Evolutionary conservation across 2,888 invertebrate species (phyloP).

Genomic region (Beris morrisii): DNA sequence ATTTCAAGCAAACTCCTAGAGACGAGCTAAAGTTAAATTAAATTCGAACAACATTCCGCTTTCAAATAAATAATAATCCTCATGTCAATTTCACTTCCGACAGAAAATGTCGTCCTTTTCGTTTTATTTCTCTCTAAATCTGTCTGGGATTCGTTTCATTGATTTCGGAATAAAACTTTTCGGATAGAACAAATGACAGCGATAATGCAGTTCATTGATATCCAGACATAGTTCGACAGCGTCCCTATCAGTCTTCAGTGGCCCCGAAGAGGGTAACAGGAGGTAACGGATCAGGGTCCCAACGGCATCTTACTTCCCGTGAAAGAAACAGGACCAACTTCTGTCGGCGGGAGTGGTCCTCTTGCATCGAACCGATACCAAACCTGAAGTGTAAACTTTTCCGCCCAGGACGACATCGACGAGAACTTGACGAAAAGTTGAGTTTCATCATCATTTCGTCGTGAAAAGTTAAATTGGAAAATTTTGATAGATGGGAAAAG

Average conservation of each 20-base stretch:
- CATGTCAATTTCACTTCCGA: too few relatives aligned
- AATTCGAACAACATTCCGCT: too few relatives aligned
- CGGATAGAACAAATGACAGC: constrained; percentile 35
- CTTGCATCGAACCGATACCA: background rate
- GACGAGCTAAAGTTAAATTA: too few relatives aligned
- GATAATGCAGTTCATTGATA: constrained; percentile 39
- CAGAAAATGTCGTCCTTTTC: too few relatives aligned
- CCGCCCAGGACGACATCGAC: background rate
- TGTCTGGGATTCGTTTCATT: constrained; percentile 33
- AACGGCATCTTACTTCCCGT: constrained; percentile 7
- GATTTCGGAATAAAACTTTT: constrained; percentile 36
- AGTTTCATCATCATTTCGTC: constrained; percentile 36
- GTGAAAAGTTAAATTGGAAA: constrained; percentile 39
- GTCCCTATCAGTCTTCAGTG: constrained; percentile 12
- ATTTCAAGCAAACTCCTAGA: too few relatives aligned
- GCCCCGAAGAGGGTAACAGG: background rate
- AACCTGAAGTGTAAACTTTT: background rate
- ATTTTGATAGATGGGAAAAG: constrained; percentile 38
- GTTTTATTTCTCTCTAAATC: constrained; percentile 24
- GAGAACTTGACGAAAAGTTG: constrained; percentile 32
- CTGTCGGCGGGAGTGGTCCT: background rate
- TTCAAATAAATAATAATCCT: too few relatives aligned
- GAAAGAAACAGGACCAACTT: background rate
- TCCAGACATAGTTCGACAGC: constrained; percentile 26
- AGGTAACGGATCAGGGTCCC: background rate